Evolutionary conservation across 2,888 invertebrate genomes (phyloP).

Genomic region (Sinodicranocentrus sp.): DNA sequence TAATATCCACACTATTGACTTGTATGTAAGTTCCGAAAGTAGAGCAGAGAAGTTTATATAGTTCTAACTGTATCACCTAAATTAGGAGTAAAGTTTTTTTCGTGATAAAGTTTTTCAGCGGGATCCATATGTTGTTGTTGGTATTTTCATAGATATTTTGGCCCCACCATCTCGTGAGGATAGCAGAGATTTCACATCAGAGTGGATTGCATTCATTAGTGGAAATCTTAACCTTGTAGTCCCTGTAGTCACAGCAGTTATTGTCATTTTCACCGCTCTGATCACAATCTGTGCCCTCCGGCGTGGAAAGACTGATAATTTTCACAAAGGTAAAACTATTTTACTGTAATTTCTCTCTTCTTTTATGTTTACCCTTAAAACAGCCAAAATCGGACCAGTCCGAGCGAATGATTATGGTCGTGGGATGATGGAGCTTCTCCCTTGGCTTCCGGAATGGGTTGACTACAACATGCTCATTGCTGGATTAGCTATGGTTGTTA

Average conservation of each 20-base stretch:
- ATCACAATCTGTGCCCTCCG: constrained; percentile 95
- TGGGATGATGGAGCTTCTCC: constrained; percentile 79
- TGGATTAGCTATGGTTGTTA: constrained; percentile 92
- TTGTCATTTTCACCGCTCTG: constrained; percentile 95
- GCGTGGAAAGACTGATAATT: constrained; percentile 85
- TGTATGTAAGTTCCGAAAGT: neutral
- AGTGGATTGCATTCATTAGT: constrained; percentile 75
- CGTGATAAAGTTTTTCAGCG: neutral
- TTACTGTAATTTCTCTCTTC: constrained; percentile 75
- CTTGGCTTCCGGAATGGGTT: constrained; percentile 92
- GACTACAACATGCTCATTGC: constrained; percentile 95
- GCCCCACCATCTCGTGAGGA: constrained; percentile 74
- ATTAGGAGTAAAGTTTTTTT: neutral
- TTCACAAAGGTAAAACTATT: constrained; percentile 87
- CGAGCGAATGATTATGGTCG: constrained; percentile 75
- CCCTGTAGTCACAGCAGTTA: constrained; percentile 93
- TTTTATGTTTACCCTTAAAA: constrained; percentile 39
- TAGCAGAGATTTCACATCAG: constrained; percentile 74
- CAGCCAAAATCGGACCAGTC: constrained; percentile 89
- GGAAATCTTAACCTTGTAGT: constrained; percentile 92
- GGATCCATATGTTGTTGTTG: constrained; percentile 25
- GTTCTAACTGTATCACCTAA: neutral
- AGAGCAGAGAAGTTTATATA: too few relatives aligned
- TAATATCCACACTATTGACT: neutral
- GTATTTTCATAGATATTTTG: constrained; percentile 72